Conservation (phyloP, 2,888 invertebrate genomes). For the Zaprionus bogoriensis region DNA sequence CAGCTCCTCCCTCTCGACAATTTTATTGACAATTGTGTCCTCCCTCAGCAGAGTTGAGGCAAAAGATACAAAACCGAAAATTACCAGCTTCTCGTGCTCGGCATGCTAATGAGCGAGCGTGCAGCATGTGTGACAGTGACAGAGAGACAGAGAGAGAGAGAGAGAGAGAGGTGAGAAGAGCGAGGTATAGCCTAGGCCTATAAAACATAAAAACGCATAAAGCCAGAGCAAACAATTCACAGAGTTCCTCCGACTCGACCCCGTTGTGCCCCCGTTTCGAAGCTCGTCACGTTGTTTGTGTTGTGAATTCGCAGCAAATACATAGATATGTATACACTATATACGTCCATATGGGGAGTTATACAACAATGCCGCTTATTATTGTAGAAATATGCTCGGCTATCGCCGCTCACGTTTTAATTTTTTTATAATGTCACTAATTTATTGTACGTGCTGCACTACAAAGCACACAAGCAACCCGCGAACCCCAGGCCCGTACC, state of each 20-base stretch:
- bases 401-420: conserved; percentile 70
- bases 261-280: conserved; percentile 10
- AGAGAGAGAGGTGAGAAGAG: too few species aligned
- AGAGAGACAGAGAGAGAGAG: neutral
- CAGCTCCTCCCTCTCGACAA: conserved; percentile 41
- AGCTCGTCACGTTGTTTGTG: conserved; percentile 64
- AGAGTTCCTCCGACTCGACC: conserved; percentile 27
- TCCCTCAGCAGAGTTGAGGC: conserved; percentile 38
- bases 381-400: conserved; percentile 59
- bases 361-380: conserved; percentile 55
- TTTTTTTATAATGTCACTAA: conserved; percentile 75
- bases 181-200: too few species aligned
- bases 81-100: conserved; percentile 62
- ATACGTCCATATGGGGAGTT: neutral
- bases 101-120: conserved; percentile 68
- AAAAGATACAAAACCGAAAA: conserved; percentile 19
- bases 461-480: conserved; percentile 54
- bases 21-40: conserved; percentile 71
- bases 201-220: conserved; percentile 60
- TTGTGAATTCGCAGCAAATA: conserved; percentile 57
- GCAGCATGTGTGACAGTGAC: neutral
- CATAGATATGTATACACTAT: conserved; percentile 5
- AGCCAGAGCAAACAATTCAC: conserved; percentile 54
- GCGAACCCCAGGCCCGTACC: conserved; percentile 5
- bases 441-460: conserved; percentile 75